These are phyloP conservation scores for Chromobotia macracanthus DNA, from an alignment of 2,797 vertebrate genomes.

Conservation along the genomic window DNA sequence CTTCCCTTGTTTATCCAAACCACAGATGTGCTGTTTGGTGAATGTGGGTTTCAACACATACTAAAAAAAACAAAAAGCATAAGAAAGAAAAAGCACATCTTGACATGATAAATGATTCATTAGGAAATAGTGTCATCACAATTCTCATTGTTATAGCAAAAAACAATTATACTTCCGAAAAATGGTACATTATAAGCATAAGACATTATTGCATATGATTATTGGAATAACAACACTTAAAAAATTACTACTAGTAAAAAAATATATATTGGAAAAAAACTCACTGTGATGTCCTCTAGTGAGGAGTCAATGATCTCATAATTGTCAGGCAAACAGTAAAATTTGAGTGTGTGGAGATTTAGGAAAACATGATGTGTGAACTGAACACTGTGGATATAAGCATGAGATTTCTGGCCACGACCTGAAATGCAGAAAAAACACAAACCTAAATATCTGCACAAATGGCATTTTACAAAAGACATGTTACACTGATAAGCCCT, in stretches of 20 bases:
- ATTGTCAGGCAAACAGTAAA: slow-evolving; percentile 97
- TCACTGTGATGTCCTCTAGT: slow-evolving; percentile 93
- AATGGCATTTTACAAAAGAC: not conserved
- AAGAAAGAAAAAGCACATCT: not conserved
- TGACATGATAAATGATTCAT: not conserved
- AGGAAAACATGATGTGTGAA: slow-evolving; percentile 96
- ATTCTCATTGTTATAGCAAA: not conserved
- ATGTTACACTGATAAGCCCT: not conserved
- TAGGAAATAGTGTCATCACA: not conserved
- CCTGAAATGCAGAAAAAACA: slow-evolving; percentile 71
- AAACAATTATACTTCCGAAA: not conserved
- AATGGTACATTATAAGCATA: not conserved
- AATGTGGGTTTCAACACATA: slow-evolving; percentile 97
- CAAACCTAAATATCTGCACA: not conserved
- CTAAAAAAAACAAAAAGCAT: slow-evolving; percentile 69
- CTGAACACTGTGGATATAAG: slow-evolving; percentile 96
- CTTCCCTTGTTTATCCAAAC: slow-evolving; percentile 94
- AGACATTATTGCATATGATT: not conserved
- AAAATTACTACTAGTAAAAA: too few relatives aligned
- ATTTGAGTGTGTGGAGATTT: slow-evolving; percentile 95
- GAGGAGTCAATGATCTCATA: slow-evolving; percentile 98
- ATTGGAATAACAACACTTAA: not conserved
- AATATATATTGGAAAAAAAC: slow-evolving; percentile 42
- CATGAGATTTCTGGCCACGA: slow-evolving; percentile 93
- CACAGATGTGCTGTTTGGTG: slow-evolving; percentile 88